Base-by-base conservation (phyloP, 2,113 vertebrate species). In the Hirundichthys speculiger region DNA sequence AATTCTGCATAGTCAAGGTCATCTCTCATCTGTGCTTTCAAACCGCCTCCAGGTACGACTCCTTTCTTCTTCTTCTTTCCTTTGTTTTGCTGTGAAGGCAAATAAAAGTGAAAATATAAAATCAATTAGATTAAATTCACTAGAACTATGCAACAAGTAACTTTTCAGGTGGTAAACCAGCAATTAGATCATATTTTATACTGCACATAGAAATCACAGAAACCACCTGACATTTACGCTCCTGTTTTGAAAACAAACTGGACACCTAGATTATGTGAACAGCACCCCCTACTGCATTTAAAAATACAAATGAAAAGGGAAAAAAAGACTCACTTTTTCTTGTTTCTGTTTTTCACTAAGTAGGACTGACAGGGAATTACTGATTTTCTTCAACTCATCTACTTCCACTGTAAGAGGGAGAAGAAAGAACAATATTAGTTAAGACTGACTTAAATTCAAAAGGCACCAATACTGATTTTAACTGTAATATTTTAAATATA, bases 291-390 rank as follows among this genome's bases (percentile, higher is more conserved):
- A 56, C 65, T 79, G 78, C 51, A 50, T 2, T 21, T 18, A n/a
- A 64, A 49, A 10, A 16, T 19, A 48, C 19, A 4, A 27, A 19
- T n/a, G 24, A 20, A 53, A 13, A 19, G 40, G 46, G 0, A 15
- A 5, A 60, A 47, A 43, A 47, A 8, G 1, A 60, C 94, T 90
- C 84, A 99, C 98, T 93, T 99, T 99, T 92, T 99, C 98, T 86
- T 98, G 96, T 92, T 96, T 99, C 85, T 97, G 96, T 88, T 99
- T 99, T 93, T 99, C 98, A 90, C 93, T 96, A 90, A 98, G 98
- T 85, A 99, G 94, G 63, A 93, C 95, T 89, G 96, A 94, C 84
- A 99, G 76, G 14, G 96, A 95, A 90, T 94, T 98, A 87, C 93
- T 96, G 87, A 99, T 87, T 92, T 98, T 99, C 94, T 98, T 99